phyloP scores from a whole-genome alignment of 1,140 invertebrate species.

The Penaeus japonicus region DNA sequence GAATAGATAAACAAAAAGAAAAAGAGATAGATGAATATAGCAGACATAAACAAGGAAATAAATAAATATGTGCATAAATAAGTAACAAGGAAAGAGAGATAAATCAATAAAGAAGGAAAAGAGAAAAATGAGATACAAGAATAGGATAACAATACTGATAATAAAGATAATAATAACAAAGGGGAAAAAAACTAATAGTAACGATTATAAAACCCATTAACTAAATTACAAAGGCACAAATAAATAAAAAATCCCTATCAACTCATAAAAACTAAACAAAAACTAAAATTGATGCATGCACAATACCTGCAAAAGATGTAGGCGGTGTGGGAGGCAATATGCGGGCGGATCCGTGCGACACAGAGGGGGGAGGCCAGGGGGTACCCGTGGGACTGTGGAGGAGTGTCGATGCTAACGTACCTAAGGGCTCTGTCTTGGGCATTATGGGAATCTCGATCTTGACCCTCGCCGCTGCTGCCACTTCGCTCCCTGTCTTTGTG shows the following conservation, averaged over 20 bases:
- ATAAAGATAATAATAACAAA: background rate
- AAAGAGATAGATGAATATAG: no score
- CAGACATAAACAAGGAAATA: no score
- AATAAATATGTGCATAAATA: no score
- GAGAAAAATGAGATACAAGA: no score
- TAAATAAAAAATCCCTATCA: background rate
- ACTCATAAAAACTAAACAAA: constrained; percentile 9
- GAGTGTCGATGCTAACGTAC: constrained; percentile 22
- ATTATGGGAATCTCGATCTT: constrained; percentile 46
- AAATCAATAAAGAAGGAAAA: no score
- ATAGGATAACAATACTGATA: background rate
- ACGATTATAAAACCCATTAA: background rate
- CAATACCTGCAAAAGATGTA: constrained; percentile 4
- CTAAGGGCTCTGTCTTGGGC: constrained; percentile 35
- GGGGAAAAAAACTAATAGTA: background rate
- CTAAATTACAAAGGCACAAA: background rate
- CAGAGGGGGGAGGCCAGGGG: constrained; percentile 34
- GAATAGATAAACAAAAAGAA: no score
- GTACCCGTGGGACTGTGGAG: background rate
- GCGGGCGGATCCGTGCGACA: no score
- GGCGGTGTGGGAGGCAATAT: constrained; percentile 4
- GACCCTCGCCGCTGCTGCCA: background rate
- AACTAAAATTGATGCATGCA: constrained; percentile 8
- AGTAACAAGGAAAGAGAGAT: no score
- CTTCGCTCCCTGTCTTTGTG: background rate